phyloP scores from a whole-genome alignment of 2,888 invertebrate species.

The Pinctada fucata region DNA sequence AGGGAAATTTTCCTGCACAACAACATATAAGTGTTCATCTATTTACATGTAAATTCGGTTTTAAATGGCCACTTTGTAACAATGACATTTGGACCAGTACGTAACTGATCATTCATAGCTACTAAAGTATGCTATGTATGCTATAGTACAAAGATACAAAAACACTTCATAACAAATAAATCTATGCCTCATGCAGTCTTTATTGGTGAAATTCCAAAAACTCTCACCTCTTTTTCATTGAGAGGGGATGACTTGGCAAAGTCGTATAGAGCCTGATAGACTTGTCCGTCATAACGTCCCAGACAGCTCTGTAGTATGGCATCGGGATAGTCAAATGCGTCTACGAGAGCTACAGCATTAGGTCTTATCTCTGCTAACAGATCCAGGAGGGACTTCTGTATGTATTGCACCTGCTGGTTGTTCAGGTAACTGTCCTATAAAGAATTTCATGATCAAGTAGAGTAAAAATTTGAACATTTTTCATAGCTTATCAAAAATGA shows the following conservation, averaged over 20 bases:
- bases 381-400: slow-evolving; percentile 85
- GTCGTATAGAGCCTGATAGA: slow-evolving; percentile 77
- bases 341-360: slow-evolving; percentile 93
- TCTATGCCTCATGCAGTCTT: too few relatives aligned
- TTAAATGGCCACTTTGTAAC: background rate
- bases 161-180: too few relatives aligned
- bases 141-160: too few relatives aligned
- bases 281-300: slow-evolving; percentile 77
- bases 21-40: too few relatives aligned
- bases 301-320: slow-evolving; percentile 75
- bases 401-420: slow-evolving; percentile 74
- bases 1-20: too few relatives aligned
- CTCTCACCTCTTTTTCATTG: slow-evolving; percentile 74
- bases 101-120: too few relatives aligned
- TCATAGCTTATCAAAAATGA: background rate
- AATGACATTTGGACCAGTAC: too few relatives aligned
- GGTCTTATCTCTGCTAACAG: slow-evolving; percentile 86
- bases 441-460: slow-evolving; percentile 4
- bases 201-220: too few relatives aligned
- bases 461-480: background rate
- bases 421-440: slow-evolving; percentile 83
- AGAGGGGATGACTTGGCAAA: slow-evolving; percentile 77
- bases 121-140: too few relatives aligned
- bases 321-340: slow-evolving; percentile 86
- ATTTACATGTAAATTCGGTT: too few relatives aligned